Base-by-base conservation (phyloP, 2,113 vertebrate species). In the Myotis davidii region DNA sequence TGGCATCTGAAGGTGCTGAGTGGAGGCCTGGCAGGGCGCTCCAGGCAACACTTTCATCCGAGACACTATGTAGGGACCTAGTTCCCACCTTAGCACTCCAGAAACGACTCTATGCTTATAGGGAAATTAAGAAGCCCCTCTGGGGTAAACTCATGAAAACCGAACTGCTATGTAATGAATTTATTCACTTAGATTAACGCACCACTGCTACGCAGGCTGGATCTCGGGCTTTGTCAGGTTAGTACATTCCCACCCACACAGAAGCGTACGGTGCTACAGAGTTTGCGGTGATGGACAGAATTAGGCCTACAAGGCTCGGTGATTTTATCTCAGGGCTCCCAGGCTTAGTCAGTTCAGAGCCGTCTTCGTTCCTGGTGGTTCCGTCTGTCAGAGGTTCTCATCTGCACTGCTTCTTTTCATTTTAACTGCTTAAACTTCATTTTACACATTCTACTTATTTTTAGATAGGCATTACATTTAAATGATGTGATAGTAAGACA, bases 401-500 rank as follows among this genome's bases (percentile, higher is more conserved):
- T n/a, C 3, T 42, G 8, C 23, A 5, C 9, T 4, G 29, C 14
- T 81, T 45, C 42, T 48, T 82, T 85, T 50, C 4, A 48, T 84
- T 54, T 83, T 67, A 82, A 79, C 61, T 37, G 81, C 88, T 88
- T 67, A 65, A 73, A 94, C 21, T 81, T 85, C 50, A 81, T 72
- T 87, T 94, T 76, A 84, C 39, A 82, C 45, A 69, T 79, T 73
- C 61, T 85, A 76, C 61, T 67, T 89, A 81, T 50, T 85, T 89
- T 92, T 73, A 90, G 17, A 72, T 13, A 64, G 11, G 5, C n/a
- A 85, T 74, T 92, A 16, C 20, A 90, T 48, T 83, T n/a, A 73
- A 45, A 82, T 82, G 74, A 37, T 61, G 65, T 3, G 89, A 82
- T 2, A 72, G 39, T 48, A 73, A 84, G 17, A 82, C 0, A 54